Percentiles rank a stretch among this genome's conserved stretches.
These are phyloP conservation scores for Drosophila siamana DNA, from an alignment of 2,888 invertebrate species.

Conservation along the genomic window DNA sequence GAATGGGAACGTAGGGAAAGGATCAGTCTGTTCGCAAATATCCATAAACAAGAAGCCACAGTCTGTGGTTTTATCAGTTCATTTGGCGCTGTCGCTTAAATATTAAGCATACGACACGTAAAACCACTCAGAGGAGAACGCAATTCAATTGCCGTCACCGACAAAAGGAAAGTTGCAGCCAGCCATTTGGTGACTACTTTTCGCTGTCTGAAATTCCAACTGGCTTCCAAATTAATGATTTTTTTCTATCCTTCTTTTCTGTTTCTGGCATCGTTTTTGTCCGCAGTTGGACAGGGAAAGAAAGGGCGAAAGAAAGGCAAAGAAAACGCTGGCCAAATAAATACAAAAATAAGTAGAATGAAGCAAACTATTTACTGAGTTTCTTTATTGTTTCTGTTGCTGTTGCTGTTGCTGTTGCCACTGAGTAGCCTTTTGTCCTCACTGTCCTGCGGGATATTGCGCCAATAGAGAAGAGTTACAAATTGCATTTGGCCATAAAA, in stretches of 20 bases:
- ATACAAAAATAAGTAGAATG: conserved; percentile 44
- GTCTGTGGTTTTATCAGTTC: conserved; percentile 6
- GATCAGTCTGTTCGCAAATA: neutral
- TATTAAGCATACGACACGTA: conserved; percentile 42
- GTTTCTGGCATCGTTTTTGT: conserved; percentile 8
- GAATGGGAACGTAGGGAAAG: neutral
- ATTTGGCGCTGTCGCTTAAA: conserved; percentile 19
- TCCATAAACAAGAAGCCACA: neutral
- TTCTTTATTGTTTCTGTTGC: conserved; percentile 40
- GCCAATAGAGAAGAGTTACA: conserved; percentile 64
- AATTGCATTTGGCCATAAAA: conserved; percentile 67
- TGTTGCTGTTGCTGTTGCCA: conserved; percentile 19
- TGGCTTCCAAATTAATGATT: conserved; percentile 51
- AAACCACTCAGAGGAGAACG: conserved; percentile 38
- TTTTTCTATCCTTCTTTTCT: conserved; percentile 16
- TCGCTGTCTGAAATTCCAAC: conserved; percentile 10
- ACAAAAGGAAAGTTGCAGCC: conserved; percentile 21
- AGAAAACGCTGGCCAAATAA: conserved; percentile 36
- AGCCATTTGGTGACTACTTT: conserved; percentile 39
- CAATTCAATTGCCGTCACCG: conserved; percentile 28
- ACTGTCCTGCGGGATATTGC: conserved; percentile 46
- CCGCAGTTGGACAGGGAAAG: neutral
- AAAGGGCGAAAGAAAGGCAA: conserved; percentile 23
- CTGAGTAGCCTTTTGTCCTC: conserved; percentile 45
- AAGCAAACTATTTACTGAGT: conserved; percentile 51